Evolutionary conservation across 2,113 vertebrate species (phyloP), one percentile per base, ranked within the genome.

Genomic region (Syrrhaptes paradoxus): DNA sequence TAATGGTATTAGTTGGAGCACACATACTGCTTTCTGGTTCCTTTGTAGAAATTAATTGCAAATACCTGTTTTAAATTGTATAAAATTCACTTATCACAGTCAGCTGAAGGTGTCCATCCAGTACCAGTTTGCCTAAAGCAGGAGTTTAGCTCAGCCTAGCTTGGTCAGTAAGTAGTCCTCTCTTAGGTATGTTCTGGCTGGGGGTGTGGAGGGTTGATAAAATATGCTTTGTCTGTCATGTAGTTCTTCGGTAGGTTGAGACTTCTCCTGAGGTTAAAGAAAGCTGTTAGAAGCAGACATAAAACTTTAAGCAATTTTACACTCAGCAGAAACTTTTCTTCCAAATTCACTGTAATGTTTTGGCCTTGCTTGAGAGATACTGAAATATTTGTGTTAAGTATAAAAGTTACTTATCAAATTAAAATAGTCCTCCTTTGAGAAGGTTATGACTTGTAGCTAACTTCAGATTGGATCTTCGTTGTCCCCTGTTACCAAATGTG

Each of bases 271-370:
- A 59, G 19, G 38, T 82, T 0, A 26, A 43, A 77, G n/a, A 45
- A 70, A 49, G 13, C 28, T 80, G 13, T 59, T 90, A 48, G 54
- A 62, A 93, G 67, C 26, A 88, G 65, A 45, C 24, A 16, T 5
- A 41, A 1, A 52, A 7, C 17, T 66, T 57, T 0, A 36, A 54
- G 17, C 1, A 2, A 18, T 83, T 71, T 52, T 61, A 31, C 6
- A 4, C 49, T 11, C 10, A 76, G 59, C 22, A 82, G 25, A 66
- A 90, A 20, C 17, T 7, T 15, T 36, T 54, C 8, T 54, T 67
- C 18, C 41, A 46, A 4, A 13, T 57, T 66, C 10, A 20, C 6
- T 11, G 6, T 14, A 25, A 10, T 36, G 52, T 58, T 86, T 74
- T 70, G 25, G 12, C 26, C 15, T 63, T 71, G 19, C 26, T 67